Conservation (phyloP, 1,140 invertebrate genomes). For the Druon quercuslanigerum region DNA sequence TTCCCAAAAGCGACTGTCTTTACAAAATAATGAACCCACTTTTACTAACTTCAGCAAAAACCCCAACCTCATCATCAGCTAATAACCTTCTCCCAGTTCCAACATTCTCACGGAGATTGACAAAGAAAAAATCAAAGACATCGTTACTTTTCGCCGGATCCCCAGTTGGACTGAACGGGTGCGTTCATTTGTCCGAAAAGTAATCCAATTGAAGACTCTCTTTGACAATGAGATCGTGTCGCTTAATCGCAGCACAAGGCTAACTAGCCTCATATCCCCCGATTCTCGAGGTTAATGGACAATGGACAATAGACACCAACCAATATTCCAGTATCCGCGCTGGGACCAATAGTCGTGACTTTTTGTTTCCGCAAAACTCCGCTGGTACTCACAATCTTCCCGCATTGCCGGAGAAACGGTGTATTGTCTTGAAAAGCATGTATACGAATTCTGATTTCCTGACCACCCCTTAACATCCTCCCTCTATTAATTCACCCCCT, state of each 20-base stretch:
- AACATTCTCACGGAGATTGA: slow-evolving; percentile 21
- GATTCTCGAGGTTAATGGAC: slow-evolving; percentile 40
- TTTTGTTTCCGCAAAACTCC: slow-evolving; percentile 59
- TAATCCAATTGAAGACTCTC: slow-evolving; percentile 45
- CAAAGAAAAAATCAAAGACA: slow-evolving; percentile 22
- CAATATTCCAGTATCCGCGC: slow-evolving; percentile 38
- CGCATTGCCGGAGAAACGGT: slow-evolving; percentile 49
- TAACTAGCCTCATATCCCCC: slow-evolving; percentile 38
- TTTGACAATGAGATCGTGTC: slow-evolving; percentile 43
- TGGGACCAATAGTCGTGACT: slow-evolving; percentile 46
- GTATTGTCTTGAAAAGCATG: slow-evolving; percentile 47
- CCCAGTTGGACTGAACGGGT: background rate
- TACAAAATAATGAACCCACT: no score
- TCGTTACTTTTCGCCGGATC: slow-evolving; percentile 22
- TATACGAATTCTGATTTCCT: slow-evolving; percentile 51
- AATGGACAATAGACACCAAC: slow-evolving; percentile 42
- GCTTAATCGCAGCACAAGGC: slow-evolving; percentile 43
- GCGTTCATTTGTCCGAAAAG: slow-evolving; percentile 35
- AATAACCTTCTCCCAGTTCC: background rate
- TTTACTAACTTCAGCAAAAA: no score
- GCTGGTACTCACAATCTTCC: slow-evolving; percentile 56
- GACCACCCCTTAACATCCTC: slow-evolving; percentile 34
- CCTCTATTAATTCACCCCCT: background rate
- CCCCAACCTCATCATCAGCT: background rate
- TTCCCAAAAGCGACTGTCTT: no score